Percentiles rank a stretch among this genome's conserved stretches.
These are phyloP conservation scores for Mormyrops boulengeri DNA, from an alignment of 2,797 vertebrate species.

Conservation along the genomic window DNA sequence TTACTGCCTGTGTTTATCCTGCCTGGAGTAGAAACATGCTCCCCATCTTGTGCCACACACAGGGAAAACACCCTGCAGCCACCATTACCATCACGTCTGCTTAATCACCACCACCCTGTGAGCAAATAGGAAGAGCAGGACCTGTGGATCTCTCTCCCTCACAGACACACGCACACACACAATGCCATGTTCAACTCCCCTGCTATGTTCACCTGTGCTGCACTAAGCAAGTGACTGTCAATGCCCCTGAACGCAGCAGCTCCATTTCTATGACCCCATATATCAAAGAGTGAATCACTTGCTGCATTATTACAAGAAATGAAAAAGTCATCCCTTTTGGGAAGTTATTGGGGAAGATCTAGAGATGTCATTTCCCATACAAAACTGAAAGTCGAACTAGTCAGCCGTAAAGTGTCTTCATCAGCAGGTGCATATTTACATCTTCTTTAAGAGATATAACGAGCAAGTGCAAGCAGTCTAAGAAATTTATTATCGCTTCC, in stretches of 20 bases:
- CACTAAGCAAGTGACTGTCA: background rate
- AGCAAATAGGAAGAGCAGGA: conserved; percentile 38
- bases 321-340: conserved; percentile 50
- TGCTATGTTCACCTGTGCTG: background rate
- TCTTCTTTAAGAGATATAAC: background rate
- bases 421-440: background rate
- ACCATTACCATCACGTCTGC: conserved; percentile 31
- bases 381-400: background rate
- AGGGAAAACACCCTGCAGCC: conserved; percentile 43
- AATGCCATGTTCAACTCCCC: background rate
- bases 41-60: conserved; percentile 48
- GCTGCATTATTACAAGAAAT: conserved; percentile 61
- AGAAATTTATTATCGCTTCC: background rate
- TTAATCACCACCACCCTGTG: conserved; percentile 32
- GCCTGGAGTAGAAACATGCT: conserved; percentile 35
- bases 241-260: conserved; percentile 39
- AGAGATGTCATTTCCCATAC: background rate
- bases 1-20: conserved; percentile 18
- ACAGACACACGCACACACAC: background rate
- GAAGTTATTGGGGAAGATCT: conserved; percentile 30
- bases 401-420: background rate
- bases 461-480: background rate
- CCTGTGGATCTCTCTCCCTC: conserved; percentile 25
- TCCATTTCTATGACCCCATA: conserved; percentile 50
- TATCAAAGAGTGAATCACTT: conserved; percentile 68